Evolutionary conservation across 2,113 vertebrate species (phyloP), one percentile per base, ranked within the genome.

Genomic region (Melanostigma gelatinosum): DNA sequence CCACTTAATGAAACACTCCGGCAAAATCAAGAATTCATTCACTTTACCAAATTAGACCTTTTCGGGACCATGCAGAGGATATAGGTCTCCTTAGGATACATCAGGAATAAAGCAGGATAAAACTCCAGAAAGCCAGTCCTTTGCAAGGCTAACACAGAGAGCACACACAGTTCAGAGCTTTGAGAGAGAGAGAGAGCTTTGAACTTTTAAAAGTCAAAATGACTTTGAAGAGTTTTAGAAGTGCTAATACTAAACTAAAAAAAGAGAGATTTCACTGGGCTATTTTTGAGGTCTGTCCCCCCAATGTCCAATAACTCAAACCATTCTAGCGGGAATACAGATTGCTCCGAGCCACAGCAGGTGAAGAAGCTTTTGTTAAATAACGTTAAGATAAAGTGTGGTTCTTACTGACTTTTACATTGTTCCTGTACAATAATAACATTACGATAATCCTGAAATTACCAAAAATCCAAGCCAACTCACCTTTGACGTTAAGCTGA

Each of bases 401-500:
- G 22, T 10, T 55, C 22, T 24, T 10, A 55, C 9, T 55, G 8
- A 55, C 52, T 55, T 55, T 55, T 18, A n/a, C 52, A 11, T 55
- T 55, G 52, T 24, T 55, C 24, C 54, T 55, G n/a, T 55, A 24
- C 54, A 24, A 11, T 55, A 24, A 55, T 10, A 55, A 11, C 9
- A n/a, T n/a, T 55, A 55, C 22, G 11, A 24, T 4, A 55, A 55
- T 22, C n/a, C 52, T 55, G 27, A 57, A 10, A 55, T 24, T 24
- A 3, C 1, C 22, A 54, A 54, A n/a, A 54, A 54, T 27, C 11
- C 11, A 7, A 64, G 3, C 8, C 29, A 15, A 57, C 68, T 92
- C 92, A 98, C 98, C 98, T 89, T 95, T 97, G 72, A 99, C 97
- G 0, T 94, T 94, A 1, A 99, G 94, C 83, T 93, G 95, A 0